Evolutionary conservation across 2,113 vertebrate genomes (phyloP), one percentile per base, ranked within the genome.

Genomic region (human (Homo sapiens)): DNA sequence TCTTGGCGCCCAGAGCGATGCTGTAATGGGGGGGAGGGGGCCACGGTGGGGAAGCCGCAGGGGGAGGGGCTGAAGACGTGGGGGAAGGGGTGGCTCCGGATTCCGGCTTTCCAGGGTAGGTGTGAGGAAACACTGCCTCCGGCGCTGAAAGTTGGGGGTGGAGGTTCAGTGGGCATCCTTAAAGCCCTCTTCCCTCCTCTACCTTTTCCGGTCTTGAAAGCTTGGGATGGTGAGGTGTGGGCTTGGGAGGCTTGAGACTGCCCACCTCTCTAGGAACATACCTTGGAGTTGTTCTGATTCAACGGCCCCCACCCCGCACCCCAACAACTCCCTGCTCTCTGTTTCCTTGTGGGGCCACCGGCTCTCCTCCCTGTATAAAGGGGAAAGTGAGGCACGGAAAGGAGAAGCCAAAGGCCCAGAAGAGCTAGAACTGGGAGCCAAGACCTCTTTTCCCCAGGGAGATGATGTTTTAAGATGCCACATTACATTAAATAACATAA

Each of bases 1-100:
- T 97, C 94, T 78, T 97, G 97, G 97, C 95, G 94, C 97, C 94
- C 94, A 32, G 92, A 96, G 82, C 88, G 23, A 97, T 97, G 97
- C 94, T 96, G 97, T 97, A 93, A 97, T 97, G 40, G 84, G 95
- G 92, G 57, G 87, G 48, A 59, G 83, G 89, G 81, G 92, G 35
- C 45, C 20, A 50, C 64, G 0, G 2, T 48, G 95, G 96, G 92
- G 92, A 94, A 88, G 84, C 95, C 97, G 96, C 95, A 75, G 92
- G 88, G 38, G 94, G 95, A 86, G 94, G 89, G 94, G 86, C 90
- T 84, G 86, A 32, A 40, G 66, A 25, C 17, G 50, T 18, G 81
- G 89, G 70, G 87, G 90, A 86, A 75, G 93, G 79, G n/a, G 61
- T 55, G 72, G 68, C 32, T 88, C 93, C 35, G 48, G 79, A 86